Conservation (phyloP, 2,888 invertebrate genomes). For the Melieria crassipennis region DNA sequence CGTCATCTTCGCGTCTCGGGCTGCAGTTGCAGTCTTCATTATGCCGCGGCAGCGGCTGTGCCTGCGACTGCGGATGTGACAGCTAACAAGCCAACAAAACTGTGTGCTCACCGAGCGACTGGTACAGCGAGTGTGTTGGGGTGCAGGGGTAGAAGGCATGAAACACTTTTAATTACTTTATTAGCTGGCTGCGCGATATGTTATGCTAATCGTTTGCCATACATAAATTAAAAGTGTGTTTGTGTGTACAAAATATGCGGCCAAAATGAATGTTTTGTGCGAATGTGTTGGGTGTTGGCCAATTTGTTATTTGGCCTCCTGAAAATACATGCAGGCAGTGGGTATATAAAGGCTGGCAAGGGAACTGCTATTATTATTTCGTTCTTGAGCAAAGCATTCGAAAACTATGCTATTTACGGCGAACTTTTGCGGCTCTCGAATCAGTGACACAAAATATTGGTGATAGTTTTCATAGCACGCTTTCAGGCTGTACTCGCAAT, state of each 20-base stretch:
- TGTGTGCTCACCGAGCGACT: background rate
- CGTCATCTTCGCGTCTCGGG: background rate
- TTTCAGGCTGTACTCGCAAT: too few species aligned
- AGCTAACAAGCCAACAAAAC: too few species aligned
- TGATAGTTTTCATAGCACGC: too few species aligned
- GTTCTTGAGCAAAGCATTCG: too few species aligned
- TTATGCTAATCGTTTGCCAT: slow-evolving; percentile 31
- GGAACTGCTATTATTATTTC: too few species aligned
- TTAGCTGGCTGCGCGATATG: slow-evolving; percentile 29
- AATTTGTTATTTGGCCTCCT: background rate
- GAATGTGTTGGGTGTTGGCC: slow-evolving; percentile 6
- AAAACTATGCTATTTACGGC: too few species aligned
- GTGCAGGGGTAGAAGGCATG: background rate
- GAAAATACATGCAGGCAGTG: too few species aligned
- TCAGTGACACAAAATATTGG: too few species aligned
- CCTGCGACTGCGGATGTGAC: slow-evolving; percentile 9
- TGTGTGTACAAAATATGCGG: background rate
- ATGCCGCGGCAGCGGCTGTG: background rate
- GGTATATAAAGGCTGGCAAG: too few species aligned
- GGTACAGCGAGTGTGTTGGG: background rate
- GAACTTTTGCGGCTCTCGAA: too few species aligned
- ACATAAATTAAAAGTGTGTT: slow-evolving; percentile 27
- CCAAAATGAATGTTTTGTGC: background rate
- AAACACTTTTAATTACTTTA: slow-evolving; percentile 32
- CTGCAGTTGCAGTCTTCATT: background rate